Base-by-base conservation (phyloP, 1,140 invertebrate species). In the Zaprionus tsacasi region DNA sequence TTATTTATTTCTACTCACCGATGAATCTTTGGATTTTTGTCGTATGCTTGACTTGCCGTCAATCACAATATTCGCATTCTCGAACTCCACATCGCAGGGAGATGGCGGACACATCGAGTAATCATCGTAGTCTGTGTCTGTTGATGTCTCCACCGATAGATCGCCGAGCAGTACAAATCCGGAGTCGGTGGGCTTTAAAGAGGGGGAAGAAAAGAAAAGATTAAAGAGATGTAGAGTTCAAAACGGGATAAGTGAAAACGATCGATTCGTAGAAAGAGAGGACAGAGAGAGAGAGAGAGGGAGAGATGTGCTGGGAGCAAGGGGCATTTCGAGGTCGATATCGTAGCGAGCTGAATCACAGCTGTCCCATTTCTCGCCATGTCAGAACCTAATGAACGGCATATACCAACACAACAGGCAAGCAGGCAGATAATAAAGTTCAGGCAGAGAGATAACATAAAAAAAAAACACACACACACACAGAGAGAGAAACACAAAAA, bases 21-120 rank as follows among this genome's bases (percentile, higher is more conserved):
- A 85, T 71, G 81, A 78, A 78, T 92, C 91, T 92, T 95, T 95
- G 63, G 95, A 94, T 78, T 94, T 94, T 79, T 94, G 95, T 72
- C 95, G 95, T 59, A 97, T 94, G 93, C 96, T 96, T 87, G 96
- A 96, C 91, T 95, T 95, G 48, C 97, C 97, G 93, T 98, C 97
- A 93, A 98, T 97, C 88, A 98, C 95, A 76, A 98, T 94, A 93
- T 98, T 98, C 92, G 96, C 97, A 92, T 97, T 97, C 92, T 96
- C 95, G 93, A 98, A 98, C 68, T 95, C 94, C 61, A 98, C 96
- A 92, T 96, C 95, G 93, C 96, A 97, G 4, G 96, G 96, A 61
- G 96, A 96, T 5, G 96, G 96, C 76, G 96, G 96, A 65, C 94
- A 94, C 76, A 94, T 93, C 52, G 94, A 93, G 54, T 93, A 93